Conservation (phyloP, 2,888 invertebrate species). For the Celastrina argiolus region DNA sequence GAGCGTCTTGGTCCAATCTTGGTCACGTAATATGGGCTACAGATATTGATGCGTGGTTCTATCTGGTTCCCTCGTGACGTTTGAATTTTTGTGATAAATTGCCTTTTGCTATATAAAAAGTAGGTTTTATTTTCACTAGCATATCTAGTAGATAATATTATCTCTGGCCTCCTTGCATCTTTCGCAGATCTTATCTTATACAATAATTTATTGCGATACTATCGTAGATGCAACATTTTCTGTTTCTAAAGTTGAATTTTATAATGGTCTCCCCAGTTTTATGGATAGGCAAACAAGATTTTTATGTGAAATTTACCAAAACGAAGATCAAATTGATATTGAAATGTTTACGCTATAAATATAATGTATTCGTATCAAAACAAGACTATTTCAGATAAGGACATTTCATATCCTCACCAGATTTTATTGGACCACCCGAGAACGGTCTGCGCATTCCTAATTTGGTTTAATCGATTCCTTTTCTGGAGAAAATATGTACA, state of each 20-base stretch:
- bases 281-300: too few relatives aligned
- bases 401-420: conserved; percentile 3
- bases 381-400: not conserved
- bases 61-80: not conserved
- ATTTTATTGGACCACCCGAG: conserved; percentile 18
- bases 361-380: not conserved
- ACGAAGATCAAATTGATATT: not conserved
- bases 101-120: not conserved
- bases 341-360: not conserved
- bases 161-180: not conserved
- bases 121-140: not conserved
- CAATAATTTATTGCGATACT: not conserved
- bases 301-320: not conserved
- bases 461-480: not conserved
- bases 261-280: not conserved
- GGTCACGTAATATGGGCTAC: not conserved
- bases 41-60: not conserved
- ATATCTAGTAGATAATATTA: not conserved
- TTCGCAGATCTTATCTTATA: not conserved
- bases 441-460: conserved; percentile 2
- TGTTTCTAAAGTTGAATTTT: not conserved
- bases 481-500: not conserved
- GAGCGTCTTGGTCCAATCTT: not conserved
- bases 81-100: not conserved
- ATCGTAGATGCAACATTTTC: conserved; percentile 7